Conservation (phyloP, 2,888 invertebrate species). For the Allolobophora icterica region DNA sequence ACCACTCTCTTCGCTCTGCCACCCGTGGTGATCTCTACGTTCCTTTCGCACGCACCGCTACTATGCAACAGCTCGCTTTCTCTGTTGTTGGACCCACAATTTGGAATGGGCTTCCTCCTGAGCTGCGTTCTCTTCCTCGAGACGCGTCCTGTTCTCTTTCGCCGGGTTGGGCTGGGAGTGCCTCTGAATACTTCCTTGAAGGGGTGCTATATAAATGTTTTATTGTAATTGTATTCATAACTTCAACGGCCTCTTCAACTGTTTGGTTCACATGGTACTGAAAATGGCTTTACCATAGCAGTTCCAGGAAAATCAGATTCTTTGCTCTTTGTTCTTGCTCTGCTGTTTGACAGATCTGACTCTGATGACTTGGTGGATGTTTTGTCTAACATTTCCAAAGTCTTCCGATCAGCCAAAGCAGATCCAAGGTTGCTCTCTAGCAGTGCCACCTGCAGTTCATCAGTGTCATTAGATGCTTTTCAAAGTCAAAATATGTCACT, state of each 20-base stretch:
- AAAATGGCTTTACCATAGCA: not conserved
- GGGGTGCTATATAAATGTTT: no score
- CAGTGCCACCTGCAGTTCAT: not conserved
- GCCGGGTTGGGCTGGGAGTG: no score
- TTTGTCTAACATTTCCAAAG: not conserved
- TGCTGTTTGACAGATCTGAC: not conserved
- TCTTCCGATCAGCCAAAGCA: not conserved
- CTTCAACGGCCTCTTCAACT: not conserved
- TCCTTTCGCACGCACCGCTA: no score
- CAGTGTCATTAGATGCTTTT: not conserved
- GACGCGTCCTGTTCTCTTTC: no score
- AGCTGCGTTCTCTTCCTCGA: no score
- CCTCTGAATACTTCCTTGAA: no score
- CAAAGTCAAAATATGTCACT: not conserved
- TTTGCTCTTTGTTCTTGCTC: not conserved
- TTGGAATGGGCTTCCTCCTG: no score
- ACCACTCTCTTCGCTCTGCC: no score
- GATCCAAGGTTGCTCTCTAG: conserved; percentile 26
- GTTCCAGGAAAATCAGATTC: not conserved
- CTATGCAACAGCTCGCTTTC: no score
- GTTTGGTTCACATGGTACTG: not conserved
- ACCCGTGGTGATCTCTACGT: no score
- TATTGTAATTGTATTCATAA: not conserved
- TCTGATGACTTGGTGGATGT: not conserved
- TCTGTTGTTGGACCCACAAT: no score